phyloP scores from a whole-genome alignment of 1,140 invertebrate species.

The Apis florea region DNA sequence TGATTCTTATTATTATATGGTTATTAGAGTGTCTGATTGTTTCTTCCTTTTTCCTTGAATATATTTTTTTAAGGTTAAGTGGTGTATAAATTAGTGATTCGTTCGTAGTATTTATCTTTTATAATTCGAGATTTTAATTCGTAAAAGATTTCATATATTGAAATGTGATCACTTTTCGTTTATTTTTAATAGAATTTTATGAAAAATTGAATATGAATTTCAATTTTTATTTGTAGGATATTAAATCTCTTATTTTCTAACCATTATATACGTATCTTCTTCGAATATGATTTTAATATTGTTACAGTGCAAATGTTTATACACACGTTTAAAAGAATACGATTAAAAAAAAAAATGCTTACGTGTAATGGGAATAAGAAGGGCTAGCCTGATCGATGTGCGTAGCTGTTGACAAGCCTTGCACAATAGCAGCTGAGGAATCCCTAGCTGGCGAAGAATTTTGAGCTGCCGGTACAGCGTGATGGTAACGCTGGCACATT shows the following conservation, averaged over 20 bases:
- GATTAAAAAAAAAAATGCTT: conserved; percentile 53
- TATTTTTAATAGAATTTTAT: neutral
- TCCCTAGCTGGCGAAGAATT: conserved; percentile 78
- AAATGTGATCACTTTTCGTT: neutral
- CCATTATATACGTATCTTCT: no score
- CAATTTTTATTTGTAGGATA: no score
- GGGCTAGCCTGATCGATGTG: conserved; percentile 77
- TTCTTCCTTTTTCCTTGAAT: neutral
- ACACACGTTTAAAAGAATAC: neutral
- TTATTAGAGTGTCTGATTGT: neutral
- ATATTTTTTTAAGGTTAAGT: neutral
- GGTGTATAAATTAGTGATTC: neutral
- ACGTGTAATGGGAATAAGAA: conserved; percentile 79
- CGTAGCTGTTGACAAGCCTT: conserved; percentile 71
- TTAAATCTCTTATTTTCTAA: no score
- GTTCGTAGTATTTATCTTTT: no score
- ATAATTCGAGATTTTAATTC: neutral
- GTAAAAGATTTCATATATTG: neutral
- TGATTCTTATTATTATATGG: conserved; percentile 7
- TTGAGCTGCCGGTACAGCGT: conserved; percentile 75
- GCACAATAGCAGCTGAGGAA: conserved; percentile 71
- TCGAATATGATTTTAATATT: no score
- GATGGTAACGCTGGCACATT: conserved; percentile 81
- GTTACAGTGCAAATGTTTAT: no score
- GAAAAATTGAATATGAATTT: neutral